Base-by-base conservation (phyloP, 2,113 vertebrate species). In the Sinocyclocheilus anshuiensis region DNA sequence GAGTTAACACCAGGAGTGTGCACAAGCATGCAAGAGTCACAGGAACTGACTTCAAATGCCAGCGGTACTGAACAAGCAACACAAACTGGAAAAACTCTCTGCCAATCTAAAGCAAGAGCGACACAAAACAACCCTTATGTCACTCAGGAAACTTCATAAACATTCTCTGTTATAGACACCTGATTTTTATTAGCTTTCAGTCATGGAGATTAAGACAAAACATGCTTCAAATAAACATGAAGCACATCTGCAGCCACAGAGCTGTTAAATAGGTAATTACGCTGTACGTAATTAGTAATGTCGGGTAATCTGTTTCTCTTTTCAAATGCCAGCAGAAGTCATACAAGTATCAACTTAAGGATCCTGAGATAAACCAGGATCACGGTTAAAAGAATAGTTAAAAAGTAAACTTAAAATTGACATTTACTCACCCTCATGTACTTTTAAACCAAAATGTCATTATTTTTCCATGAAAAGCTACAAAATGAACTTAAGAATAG, bases 241-340 rank as follows among this genome's bases (percentile, higher is more conserved):
- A 50, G 80, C 80, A 65, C 79, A 65, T 81, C 59, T 81, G 78
- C 20, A 81, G 36, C 33, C 59, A 65, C 57, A 69, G 61, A 81
- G 42, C 80, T 65, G n/a, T 69, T 50, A 48, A 50, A 65, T 33
- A 50, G n/a, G n/a, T 50, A 67, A 82, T 50, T 65, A 29, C 4
- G 15, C 61, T 29, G 13, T 20, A 45, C 3, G 6, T 48, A 81
- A 26, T 50, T 33, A 81, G 79, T 22, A 33, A 29, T 82, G 36
- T n/a, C 7, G 1, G 36, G 4, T 81, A 81, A 81, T 63, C 36
- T 3, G 0, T 59, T 79, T 36, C 53, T 39, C 20, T 79, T 79
- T 59, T 48, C 22, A 76, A 76, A 50, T 16, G 42, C 42, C n/a
- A 76, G 6, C 12, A 6, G 26, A 6, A 53, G 16, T 33, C 53